A percentile compares a stretch with the other conserved stretches of the same genome.
Conservation (phyloP, 2,113 vertebrate species). For the Hydropotes inermis region DNA sequence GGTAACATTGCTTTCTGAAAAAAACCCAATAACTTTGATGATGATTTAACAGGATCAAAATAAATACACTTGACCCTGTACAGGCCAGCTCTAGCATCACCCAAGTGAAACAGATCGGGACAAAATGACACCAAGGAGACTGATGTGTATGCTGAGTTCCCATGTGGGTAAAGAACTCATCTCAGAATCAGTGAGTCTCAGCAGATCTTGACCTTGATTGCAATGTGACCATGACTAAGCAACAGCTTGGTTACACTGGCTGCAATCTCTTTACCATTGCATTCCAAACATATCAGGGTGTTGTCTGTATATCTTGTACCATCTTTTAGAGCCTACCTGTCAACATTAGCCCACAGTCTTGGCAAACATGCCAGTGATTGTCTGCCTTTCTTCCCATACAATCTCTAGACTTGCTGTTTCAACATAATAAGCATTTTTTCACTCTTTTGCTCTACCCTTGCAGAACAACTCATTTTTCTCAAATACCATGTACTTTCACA, state of each 20-base stretch:
- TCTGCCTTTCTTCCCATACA: neutral
- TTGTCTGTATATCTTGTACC: constrained; percentile 16
- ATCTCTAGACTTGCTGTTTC: neutral
- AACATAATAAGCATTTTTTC: neutral
- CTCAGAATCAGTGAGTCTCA: constrained; percentile 56
- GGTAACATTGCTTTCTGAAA: constrained; percentile 1
- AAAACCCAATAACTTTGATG: neutral
- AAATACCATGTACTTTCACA: neutral
- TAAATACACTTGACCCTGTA: neutral
- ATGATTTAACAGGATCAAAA: neutral
- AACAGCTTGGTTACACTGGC: neutral
- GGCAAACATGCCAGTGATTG: neutral
- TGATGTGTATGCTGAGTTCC: neutral
- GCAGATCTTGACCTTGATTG: constrained; percentile 70
- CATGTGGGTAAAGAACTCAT: constrained; percentile 30
- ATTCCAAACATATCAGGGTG: neutral
- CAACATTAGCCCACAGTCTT: neutral
- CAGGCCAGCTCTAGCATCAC: neutral
- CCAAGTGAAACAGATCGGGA: neutral
- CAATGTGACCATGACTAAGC: constrained; percentile 44
- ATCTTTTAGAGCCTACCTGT: neutral
- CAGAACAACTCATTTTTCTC: neutral
- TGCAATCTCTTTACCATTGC: neutral
- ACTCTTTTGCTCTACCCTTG: neutral
- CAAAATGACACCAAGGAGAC: neutral